A percentile compares a stretch with the other conserved stretches of the same genome.
Evolutionary conservation across 2,888 invertebrate species (phyloP).

Genomic region (Drosophila setosimentum): DNA sequence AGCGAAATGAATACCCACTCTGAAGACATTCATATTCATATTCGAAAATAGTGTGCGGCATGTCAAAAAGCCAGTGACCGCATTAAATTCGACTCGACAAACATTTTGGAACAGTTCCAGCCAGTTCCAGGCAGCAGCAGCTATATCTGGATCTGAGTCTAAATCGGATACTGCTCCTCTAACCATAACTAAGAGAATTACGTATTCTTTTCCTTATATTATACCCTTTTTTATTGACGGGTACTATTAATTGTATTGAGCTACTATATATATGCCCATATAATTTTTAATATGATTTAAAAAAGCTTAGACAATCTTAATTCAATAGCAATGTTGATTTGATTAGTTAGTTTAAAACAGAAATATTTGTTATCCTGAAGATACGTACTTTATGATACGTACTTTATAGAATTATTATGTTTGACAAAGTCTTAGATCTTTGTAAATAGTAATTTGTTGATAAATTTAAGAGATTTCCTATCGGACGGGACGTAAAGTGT

Average conservation of each 20-base stretch:
- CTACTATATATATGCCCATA: neutral
- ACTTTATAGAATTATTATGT: no score
- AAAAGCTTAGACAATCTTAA: neutral
- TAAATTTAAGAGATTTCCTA: no score
- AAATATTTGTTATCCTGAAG: no score
- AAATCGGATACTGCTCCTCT: slow-evolving; percentile 28
- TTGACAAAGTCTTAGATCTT: no score
- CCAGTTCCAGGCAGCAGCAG: slow-evolving; percentile 39
- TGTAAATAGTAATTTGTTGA: no score
- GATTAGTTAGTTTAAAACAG: neutral
- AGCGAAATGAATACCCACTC: slow-evolving; percentile 56
- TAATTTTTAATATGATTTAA: neutral
- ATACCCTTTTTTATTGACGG: slow-evolving; percentile 19
- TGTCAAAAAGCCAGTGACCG: slow-evolving; percentile 82
- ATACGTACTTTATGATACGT: no score
- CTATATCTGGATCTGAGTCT: slow-evolving; percentile 32
- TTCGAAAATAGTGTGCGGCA: slow-evolving; percentile 73
- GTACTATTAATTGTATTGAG: no score
- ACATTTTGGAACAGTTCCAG: slow-evolving; percentile 74
- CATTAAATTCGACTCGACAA: slow-evolving; percentile 69
- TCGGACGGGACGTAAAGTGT: no score
- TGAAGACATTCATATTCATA: slow-evolving; percentile 61
- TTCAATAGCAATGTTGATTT: neutral
- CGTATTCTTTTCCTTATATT: slow-evolving; percentile 29
- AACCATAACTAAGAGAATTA: slow-evolving; percentile 41